These are phyloP conservation scores for Indicator maculatus DNA, from an alignment of 2,113 vertebrate genomes.

Conservation along the genomic window DNA sequence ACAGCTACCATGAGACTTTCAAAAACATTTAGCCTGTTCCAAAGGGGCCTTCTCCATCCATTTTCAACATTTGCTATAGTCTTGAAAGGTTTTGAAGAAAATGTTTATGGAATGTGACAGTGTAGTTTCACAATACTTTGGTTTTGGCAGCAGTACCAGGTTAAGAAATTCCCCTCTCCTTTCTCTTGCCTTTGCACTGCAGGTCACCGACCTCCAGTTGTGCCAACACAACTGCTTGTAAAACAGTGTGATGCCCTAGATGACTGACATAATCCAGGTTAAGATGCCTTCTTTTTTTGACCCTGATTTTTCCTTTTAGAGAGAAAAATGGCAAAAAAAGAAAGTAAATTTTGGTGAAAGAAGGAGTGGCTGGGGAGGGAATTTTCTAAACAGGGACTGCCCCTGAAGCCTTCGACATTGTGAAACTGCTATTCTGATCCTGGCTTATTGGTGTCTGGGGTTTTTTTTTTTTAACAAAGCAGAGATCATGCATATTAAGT, in stretches of 20 bases:
- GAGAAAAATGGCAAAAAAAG: background rate
- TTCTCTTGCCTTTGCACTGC: background rate
- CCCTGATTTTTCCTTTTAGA: background rate
- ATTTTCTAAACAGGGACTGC: background rate
- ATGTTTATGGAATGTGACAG: background rate
- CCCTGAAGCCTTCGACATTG: background rate
- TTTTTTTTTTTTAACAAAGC: background rate
- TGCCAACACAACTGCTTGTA: constrained; percentile 33
- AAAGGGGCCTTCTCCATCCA: background rate
- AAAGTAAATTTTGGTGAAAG: background rate
- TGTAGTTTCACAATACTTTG: constrained; percentile 37
- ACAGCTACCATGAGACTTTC: background rate
- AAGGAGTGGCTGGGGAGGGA: background rate
- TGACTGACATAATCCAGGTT: constrained; percentile 6
- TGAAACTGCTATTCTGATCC: background rate
- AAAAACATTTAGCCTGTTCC: background rate
- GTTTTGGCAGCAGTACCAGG: constrained; percentile 5
- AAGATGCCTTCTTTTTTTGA: background rate
- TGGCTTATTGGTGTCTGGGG: background rate
- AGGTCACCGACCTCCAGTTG: background rate
- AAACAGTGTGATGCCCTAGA: background rate
- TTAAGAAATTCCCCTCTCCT: constrained; percentile 27
- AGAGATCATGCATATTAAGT: background rate
- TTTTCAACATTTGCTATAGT: background rate
- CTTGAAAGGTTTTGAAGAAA: background rate